These are phyloP conservation scores for Tauraco hartlaubi DNA, from an alignment of 2,797 vertebrate species.

Conservation along the genomic window DNA sequence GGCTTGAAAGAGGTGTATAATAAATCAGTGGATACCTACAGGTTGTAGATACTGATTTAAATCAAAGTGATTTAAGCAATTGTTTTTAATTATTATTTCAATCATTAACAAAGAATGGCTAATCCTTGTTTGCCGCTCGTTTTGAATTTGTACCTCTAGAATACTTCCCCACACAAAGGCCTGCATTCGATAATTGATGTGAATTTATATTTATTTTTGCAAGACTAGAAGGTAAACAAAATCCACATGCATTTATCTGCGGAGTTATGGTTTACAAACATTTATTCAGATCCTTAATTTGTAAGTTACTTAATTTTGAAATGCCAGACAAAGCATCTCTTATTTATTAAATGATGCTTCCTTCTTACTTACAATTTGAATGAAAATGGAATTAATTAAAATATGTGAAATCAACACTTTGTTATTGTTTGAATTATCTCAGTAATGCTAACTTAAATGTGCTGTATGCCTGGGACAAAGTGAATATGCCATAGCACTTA, in stretches of 20 bases:
- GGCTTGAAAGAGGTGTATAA: background rate
- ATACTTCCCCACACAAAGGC: background rate
- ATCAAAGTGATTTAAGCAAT: background rate
- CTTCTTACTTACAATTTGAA: background rate
- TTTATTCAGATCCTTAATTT: slow-evolving; percentile 11
- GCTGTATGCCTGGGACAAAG: background rate
- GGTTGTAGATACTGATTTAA: background rate
- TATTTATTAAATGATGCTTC: background rate
- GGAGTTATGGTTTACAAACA: background rate
- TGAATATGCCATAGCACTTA: background rate
- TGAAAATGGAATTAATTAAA: slow-evolving; percentile 29
- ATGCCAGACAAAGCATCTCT: background rate
- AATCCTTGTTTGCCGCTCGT: background rate
- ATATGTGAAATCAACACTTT: background rate
- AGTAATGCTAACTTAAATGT: background rate
- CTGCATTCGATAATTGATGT: background rate
- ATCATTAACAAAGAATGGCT: background rate
- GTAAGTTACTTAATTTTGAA: background rate
- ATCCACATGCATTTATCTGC: background rate
- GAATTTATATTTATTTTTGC: background rate
- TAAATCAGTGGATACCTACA: background rate
- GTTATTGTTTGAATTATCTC: background rate
- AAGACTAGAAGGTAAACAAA: background rate
- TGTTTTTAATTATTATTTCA: background rate
- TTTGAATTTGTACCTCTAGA: background rate